Evolutionary conservation across 2,888 invertebrate species (phyloP).

Genomic region (Megalurothrips usitatus): DNA sequence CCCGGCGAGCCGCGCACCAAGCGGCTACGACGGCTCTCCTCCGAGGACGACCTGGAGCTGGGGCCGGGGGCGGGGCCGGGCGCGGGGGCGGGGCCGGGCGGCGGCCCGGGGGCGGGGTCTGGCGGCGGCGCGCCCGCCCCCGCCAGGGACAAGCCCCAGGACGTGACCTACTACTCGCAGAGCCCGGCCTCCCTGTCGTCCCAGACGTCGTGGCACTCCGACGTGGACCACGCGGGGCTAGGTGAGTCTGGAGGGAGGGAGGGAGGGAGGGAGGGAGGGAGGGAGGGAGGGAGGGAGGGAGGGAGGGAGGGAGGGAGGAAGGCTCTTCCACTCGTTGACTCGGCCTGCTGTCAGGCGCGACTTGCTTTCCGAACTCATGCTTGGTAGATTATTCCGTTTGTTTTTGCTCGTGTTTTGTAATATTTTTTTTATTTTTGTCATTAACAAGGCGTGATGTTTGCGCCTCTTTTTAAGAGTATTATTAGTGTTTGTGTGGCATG

Average conservation of each 20-base stretch:
- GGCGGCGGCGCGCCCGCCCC: neutral
- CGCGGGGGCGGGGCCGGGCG: conserved; percentile 28
- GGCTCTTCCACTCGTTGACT: too few species aligned
- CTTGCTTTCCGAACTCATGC: neutral
- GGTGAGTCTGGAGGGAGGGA: too few species aligned
- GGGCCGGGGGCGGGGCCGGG: conserved; percentile 27
- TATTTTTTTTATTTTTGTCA: conserved; percentile 1
- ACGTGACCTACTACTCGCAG: conserved; percentile 50
- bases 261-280: too few species aligned
- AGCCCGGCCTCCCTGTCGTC: conserved; percentile 50
- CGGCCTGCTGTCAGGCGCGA: too few species aligned
- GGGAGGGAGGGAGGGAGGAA: too few species aligned
- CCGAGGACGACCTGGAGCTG: conserved; percentile 16
- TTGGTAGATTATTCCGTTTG: neutral
- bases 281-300: too few species aligned
- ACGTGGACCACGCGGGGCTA: conserved; percentile 47
- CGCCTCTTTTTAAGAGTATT: neutral
- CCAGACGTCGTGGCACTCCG: conserved; percentile 51
- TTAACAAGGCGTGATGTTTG: neutral
- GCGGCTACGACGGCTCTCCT: conserved; percentile 46
- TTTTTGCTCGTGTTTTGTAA: neutral
- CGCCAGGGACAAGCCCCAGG: conserved; percentile 35
- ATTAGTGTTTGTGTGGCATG: neutral
- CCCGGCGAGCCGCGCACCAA: conserved; percentile 52
- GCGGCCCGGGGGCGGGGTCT: conserved; percentile 2